phyloP scores from a whole-genome alignment of 2,113 vertebrate genomes.

The Callopanchax toddi region DNA sequence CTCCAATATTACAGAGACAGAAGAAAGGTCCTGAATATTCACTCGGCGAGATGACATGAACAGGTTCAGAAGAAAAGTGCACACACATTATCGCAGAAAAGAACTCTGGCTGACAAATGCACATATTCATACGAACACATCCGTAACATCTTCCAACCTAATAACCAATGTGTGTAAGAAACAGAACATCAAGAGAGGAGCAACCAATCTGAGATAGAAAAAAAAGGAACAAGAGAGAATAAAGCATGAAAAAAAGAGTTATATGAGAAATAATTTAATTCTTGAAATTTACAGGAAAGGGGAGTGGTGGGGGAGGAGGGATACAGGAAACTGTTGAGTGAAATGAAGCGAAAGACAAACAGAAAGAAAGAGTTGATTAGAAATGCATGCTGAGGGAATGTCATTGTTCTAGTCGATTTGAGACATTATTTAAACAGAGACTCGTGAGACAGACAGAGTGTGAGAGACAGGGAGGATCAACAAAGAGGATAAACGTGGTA shows the following conservation, averaged over 20 bases:
- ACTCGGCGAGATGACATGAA: slow-evolving; percentile 63
- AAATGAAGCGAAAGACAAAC: slow-evolving; percentile 70
- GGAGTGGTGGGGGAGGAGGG: slow-evolving; percentile 30
- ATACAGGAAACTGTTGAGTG: slow-evolving; percentile 36
- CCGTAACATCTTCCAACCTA: slow-evolving; percentile 20
- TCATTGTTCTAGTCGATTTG: slow-evolving; percentile 79
- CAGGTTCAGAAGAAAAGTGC: slow-evolving; percentile 55
- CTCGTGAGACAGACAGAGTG: slow-evolving; percentile 59
- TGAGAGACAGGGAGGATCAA: slow-evolving; percentile 33
- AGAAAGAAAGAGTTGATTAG: slow-evolving; percentile 70
- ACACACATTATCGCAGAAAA: slow-evolving; percentile 22
- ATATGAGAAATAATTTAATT: slow-evolving; percentile 58
- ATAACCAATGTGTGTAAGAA: slow-evolving; percentile 1
- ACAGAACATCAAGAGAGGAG: slow-evolving; percentile 17
- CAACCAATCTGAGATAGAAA: slow-evolving; percentile 27
- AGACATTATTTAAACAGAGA: slow-evolving; percentile 75
- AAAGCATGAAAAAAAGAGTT: slow-evolving; percentile 33
- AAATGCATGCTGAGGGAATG: slow-evolving; percentile 75
- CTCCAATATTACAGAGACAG: slow-evolving; percentile 76
- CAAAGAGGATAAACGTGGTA: slow-evolving; percentile 30
- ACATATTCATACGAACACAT: background rate
- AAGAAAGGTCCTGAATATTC: slow-evolving; percentile 77
- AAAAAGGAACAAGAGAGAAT: slow-evolving; percentile 23
- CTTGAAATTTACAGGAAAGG: slow-evolving; percentile 47
- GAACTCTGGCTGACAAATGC: slow-evolving; percentile 2